These are phyloP conservation scores for Urocitellus parryii DNA, from an alignment of 2,113 vertebrate species.

Conservation along the genomic window DNA sequence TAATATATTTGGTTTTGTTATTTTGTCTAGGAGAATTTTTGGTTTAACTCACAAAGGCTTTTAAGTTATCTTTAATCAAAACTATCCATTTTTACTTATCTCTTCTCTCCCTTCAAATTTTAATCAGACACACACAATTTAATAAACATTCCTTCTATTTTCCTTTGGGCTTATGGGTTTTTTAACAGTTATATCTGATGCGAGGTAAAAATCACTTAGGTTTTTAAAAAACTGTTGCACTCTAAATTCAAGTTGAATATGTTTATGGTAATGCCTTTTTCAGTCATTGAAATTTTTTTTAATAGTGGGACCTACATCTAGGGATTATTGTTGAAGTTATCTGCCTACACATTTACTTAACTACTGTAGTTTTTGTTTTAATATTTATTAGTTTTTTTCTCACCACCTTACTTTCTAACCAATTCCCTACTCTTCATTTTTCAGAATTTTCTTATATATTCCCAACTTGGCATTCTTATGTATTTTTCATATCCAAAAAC, in stretches of 20 bases:
- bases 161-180: not conserved
- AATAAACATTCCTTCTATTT: not conserved
- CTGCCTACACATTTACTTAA: too few species aligned
- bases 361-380: not conserved
- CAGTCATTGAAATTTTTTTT: not conserved
- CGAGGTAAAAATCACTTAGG: not conserved
- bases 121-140: not conserved
- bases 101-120: not conserved
- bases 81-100: not conserved
- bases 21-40: not conserved
- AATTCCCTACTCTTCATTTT: not conserved
- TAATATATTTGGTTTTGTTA: not conserved
- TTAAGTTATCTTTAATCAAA: not conserved
- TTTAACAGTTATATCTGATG: not conserved
- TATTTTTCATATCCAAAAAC: not conserved
- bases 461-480: not conserved
- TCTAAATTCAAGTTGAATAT: not conserved
- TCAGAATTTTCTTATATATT: constrained; percentile 8
- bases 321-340: too few species aligned
- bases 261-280: not conserved
- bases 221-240: not conserved
- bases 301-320: not conserved
- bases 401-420: not conserved
- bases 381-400: constrained; percentile 4
- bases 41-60: not conserved